Base-by-base conservation (phyloP, 2,888 invertebrate genomes). In the Teinopalpus imperialis region DNA sequence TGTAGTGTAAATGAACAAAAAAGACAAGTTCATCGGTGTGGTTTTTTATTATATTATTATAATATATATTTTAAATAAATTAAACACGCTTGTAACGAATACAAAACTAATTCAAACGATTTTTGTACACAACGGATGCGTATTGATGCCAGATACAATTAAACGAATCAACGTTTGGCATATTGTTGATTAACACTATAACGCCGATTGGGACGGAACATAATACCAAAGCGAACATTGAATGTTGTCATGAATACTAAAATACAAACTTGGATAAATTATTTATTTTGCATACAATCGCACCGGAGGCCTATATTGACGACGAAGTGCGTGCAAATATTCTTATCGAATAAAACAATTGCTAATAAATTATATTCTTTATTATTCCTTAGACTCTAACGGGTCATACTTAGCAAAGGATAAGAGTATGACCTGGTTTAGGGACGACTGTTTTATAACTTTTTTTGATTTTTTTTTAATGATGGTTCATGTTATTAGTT, bases 201-300 rank as follows among this genome's bases (percentile, higher is more conserved):
- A 27, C 23, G 21, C 12, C 16, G 47, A 41, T 32, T 37, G 53
- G 41, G 44, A 26, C 43, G 35, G 37, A 49, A 49, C 44, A 53
- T 46, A 52, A 59, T 42, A 62, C 58, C 59, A 63, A 69, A 61
- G 61, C 52, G 56, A 59, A 54, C 56, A 43, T 43, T 42, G 41
- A 14, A 21, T 24, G 42, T 45, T 39, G 39, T 50, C 46, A 42
- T 51, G 66, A 66, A 69, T 71, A 66, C 59, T 63, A 67, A 68
- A 59, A 53, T 49, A 45, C 40, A 36, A 46, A 49, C 55, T 63
- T 66, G 63, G 64, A 68, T 66, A 56, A 66, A 68, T 66, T 45
- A 69, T 64, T 48, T 43, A 58, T 51, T 81, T 82, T 71, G 77
- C 81, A 81, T 82, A 80, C 81, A 81, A 81, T 81, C 58, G 69